These are phyloP conservation scores for Petromus typicus DNA, from an alignment of 2,113 vertebrate species.

Conservation along the genomic window DNA sequence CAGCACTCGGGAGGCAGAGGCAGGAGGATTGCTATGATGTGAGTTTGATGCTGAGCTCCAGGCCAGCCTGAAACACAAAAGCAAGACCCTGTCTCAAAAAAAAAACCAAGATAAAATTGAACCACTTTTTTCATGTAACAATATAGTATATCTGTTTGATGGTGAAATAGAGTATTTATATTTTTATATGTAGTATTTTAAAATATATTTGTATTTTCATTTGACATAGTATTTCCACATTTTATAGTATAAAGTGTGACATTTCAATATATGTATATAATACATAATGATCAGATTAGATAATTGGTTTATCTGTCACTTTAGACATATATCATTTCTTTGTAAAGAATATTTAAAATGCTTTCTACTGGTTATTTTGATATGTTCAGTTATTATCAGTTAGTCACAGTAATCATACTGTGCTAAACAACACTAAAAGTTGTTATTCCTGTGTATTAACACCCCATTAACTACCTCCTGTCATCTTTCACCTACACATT, in stretches of 20 bases:
- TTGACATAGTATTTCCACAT: neutral
- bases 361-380: neutral
- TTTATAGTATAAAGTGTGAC: neutral
- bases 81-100: no score
- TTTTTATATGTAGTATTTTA: neutral
- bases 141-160: neutral
- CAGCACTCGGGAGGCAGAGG: no score
- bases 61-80: no score
- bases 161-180: neutral
- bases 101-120: neutral
- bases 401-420: neutral
- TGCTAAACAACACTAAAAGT: neutral
- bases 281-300: neutral
- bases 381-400: neutral
- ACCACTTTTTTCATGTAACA: neutral
- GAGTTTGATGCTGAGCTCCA: no score
- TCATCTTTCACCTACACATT: neutral
- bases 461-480: neutral
- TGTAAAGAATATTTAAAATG: neutral
- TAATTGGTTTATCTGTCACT: neutral
- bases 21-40: no score
- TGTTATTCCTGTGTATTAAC: neutral
- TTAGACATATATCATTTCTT: neutral
- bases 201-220: neutral
- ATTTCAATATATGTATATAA: neutral